phyloP scores from a whole-genome alignment of 2,888 invertebrate species.

The Allophyes oxyacanthae region DNA sequence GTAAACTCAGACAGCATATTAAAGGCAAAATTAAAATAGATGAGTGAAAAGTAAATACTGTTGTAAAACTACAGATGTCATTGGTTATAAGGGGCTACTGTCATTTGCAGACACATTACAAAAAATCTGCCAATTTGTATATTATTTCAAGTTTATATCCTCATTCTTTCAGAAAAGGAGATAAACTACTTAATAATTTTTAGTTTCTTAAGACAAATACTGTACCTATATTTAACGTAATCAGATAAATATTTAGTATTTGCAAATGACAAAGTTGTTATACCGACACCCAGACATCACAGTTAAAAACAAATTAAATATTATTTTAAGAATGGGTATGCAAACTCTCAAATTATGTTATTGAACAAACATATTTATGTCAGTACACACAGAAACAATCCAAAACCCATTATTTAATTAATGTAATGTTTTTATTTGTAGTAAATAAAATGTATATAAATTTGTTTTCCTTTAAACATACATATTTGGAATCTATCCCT shows the following conservation, averaged over 20 bases:
- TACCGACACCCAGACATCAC: constrained; percentile 84
- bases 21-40: constrained; percentile 68
- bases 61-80: constrained; percentile 78
- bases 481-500: not conserved
- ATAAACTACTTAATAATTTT: too few species aligned
- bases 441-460: constrained; percentile 11
- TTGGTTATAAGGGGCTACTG: constrained; percentile 71
- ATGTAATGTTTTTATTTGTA: constrained; percentile 45
- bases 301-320: constrained; percentile 68
- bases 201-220: too few species aligned
- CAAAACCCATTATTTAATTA: constrained; percentile 40
- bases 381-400: constrained; percentile 42
- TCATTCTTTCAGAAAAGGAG: too few species aligned
- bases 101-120: constrained; percentile 77
- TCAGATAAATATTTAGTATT: constrained; percentile 58
- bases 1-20: constrained; percentile 66
- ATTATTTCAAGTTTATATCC: too few species aligned
- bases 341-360: constrained; percentile 59
- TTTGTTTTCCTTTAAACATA: constrained; percentile 5
- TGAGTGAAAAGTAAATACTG: constrained; percentile 86
- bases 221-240: not conserved
- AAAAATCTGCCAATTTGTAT: too few species aligned
- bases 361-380: constrained; percentile 46
- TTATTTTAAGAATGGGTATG: constrained; percentile 55
- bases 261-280: constrained; percentile 78